These are phyloP conservation scores for Eustalomyia histrio DNA, from an alignment of 2,888 invertebrate genomes.

Conservation along the genomic window DNA sequence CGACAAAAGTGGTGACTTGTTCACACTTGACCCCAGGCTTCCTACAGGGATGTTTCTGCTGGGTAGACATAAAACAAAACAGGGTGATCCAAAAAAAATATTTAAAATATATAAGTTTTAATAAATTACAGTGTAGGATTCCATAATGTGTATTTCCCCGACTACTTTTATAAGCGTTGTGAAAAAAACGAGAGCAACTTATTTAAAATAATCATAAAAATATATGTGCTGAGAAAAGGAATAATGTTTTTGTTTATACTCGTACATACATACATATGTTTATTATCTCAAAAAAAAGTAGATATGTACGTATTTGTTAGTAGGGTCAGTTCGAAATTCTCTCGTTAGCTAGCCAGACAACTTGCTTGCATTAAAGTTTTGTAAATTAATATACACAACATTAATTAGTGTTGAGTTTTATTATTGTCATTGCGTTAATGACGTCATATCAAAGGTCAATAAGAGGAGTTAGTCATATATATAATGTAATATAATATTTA, in stretches of 20 bases:
- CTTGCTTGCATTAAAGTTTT: slow-evolving; percentile 1
- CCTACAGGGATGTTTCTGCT: no score
- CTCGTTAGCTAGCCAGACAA: neutral
- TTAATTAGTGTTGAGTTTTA: slow-evolving; percentile 6
- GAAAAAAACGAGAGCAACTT: neutral
- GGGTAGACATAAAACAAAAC: no score
- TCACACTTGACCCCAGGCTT: no score
- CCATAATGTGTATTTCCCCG: no score
- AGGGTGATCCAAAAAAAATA: no score
- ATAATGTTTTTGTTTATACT: no score
- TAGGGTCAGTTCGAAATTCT: neutral
- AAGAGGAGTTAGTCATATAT: neutral
- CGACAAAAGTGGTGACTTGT: no score
- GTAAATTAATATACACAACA: slow-evolving; percentile 9
- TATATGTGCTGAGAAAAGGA: neutral
- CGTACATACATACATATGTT: no score
- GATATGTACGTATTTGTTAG: no score
- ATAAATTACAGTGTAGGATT: no score
- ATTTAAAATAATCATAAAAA: neutral
- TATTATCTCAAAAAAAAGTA: no score
- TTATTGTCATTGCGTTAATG: neutral
- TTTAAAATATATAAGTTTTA: no score
- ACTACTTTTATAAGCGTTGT: neutral
- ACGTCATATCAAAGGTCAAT: slow-evolving; percentile 32
- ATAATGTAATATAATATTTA: neutral